These are phyloP conservation scores for Mustelus asterias DNA, from an alignment of 2,113 vertebrate species.

Conservation along the genomic window DNA sequence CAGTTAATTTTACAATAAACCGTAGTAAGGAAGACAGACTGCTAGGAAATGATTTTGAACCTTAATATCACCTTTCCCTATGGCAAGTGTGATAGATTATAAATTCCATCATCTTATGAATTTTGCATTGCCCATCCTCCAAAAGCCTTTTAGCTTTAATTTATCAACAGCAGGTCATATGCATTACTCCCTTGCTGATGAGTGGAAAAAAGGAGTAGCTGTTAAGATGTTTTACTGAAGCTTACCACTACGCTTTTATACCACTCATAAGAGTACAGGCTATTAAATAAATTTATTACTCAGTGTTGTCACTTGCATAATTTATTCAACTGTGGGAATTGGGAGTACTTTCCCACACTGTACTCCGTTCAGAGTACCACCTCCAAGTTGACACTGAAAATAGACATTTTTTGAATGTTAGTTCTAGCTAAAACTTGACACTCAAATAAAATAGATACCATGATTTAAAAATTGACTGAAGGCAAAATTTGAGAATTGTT, in stretches of 20 bases:
- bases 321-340: slow-evolving; percentile 29
- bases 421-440: not conserved
- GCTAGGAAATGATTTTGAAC: not conserved
- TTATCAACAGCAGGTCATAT: slow-evolving; percentile 25
- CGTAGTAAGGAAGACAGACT: not conserved
- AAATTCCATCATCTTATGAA: slow-evolving; percentile 37
- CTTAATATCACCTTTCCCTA: slow-evolving; percentile 8
- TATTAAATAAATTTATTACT: slow-evolving; percentile 30
- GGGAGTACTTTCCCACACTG: not conserved
- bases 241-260: slow-evolving; percentile 28
- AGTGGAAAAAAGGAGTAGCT: not conserved
- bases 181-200: not conserved
- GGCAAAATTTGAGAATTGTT: not conserved
- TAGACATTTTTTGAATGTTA: not conserved
- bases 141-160: slow-evolving; percentile 30
- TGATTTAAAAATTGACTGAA: not conserved
- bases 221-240: slow-evolving; percentile 18
- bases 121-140: slow-evolving; percentile 33
- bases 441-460: not conserved
- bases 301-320: slow-evolving; percentile 20
- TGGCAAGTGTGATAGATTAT: slow-evolving; percentile 24
- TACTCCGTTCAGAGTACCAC: not conserved
- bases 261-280: not conserved
- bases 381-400: not conserved
- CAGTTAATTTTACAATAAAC: slow-evolving; percentile 15